These are phyloP conservation scores for Choloepus didactylus DNA, from an alignment of 2,797 vertebrate species.

Conservation along the genomic window DNA sequence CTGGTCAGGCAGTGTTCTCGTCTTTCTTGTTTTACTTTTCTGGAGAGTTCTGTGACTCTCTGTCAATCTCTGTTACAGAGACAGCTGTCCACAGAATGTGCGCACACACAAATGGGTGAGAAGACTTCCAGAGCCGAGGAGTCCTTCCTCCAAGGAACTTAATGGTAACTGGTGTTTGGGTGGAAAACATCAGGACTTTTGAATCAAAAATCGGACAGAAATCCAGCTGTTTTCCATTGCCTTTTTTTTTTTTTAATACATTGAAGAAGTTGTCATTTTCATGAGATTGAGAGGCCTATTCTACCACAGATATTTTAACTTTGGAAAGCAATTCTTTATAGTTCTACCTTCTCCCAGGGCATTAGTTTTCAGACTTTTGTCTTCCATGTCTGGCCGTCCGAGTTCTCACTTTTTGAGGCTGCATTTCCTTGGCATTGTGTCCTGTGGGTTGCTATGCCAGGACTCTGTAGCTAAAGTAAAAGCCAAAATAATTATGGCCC, in stretches of 20 bases:
- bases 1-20: not conserved
- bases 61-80: not conserved
- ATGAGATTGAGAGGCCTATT: constrained; percentile 73
- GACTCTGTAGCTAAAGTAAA: not conserved
- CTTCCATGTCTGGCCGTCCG: constrained; percentile 14
- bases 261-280: constrained; percentile 80
- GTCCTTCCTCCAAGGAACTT: constrained; percentile 42
- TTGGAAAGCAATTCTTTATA: constrained; percentile 75
- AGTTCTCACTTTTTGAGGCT: not conserved
- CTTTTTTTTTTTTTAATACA: constrained; percentile 45
- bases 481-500: not conserved
- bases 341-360: constrained; percentile 64
- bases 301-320: constrained; percentile 72
- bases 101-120: not conserved
- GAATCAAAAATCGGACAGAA: not conserved
- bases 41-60: not conserved
- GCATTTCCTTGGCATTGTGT: not conserved
- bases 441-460: not conserved
- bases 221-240: constrained; percentile 32
- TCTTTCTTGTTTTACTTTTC: not conserved
- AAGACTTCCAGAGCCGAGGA: not conserved
- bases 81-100: not conserved
- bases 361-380: constrained; percentile 64
- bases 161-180: not conserved
- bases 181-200: constrained; percentile 25